These are phyloP conservation scores for Lophochroa leadbeateri DNA, from an alignment of 2,113 vertebrate genomes.

Conservation along the genomic window DNA sequence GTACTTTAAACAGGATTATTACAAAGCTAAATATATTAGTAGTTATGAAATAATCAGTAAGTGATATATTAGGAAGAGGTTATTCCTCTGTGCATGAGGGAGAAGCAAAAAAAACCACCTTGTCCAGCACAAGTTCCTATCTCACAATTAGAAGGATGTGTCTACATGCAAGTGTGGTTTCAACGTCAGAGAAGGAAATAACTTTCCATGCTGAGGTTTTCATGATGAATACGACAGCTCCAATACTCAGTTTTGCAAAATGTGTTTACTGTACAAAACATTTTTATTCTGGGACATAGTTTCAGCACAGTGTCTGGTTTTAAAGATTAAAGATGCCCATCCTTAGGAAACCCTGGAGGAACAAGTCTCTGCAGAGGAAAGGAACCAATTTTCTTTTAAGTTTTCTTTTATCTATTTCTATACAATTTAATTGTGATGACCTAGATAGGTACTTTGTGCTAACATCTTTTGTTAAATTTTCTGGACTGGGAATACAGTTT, in stretches of 20 bases:
- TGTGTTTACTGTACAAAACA: slow-evolving; percentile 12
- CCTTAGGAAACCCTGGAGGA: slow-evolving; percentile 44
- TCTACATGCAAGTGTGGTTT: background rate
- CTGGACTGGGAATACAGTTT: slow-evolving; percentile 11
- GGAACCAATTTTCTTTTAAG: slow-evolving; percentile 52
- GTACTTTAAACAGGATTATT: background rate
- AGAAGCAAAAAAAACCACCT: background rate
- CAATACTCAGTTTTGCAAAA: slow-evolving; percentile 8
- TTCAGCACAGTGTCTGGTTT: background rate
- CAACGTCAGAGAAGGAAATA: background rate
- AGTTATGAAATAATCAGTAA: background rate
- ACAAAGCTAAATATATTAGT: background rate
- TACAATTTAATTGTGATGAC: slow-evolving; percentile 68
- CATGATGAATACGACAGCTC: background rate
- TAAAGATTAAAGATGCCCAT: slow-evolving; percentile 59
- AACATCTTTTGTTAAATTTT: slow-evolving; percentile 50
- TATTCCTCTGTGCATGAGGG: background rate
- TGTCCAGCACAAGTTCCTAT: background rate
- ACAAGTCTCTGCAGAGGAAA: slow-evolving; percentile 53
- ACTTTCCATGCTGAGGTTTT: background rate
- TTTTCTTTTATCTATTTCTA: slow-evolving; percentile 68
- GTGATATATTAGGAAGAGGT: background rate
- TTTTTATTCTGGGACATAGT: background rate
- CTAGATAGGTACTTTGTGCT: slow-evolving; percentile 26
- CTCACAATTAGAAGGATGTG: background rate